These are phyloP conservation scores for Pantherophis alleghaniensis DNA, from an alignment of 2,797 vertebrate species.

Conservation along the genomic window DNA sequence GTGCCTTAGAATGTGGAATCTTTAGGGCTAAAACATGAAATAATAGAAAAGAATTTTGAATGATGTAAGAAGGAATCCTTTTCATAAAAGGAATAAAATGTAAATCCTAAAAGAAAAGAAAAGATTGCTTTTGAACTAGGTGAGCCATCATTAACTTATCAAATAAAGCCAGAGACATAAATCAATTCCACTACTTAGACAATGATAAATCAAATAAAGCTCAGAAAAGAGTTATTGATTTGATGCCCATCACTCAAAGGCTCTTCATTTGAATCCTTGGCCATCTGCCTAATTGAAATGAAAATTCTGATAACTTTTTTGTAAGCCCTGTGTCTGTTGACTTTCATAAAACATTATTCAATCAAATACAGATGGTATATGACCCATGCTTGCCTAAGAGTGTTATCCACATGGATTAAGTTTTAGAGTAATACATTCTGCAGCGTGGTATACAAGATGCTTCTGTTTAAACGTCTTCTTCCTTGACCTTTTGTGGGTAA, in stretches of 20 bases:
- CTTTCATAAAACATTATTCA: conserved; percentile 68
- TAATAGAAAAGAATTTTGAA: conserved; percentile 70
- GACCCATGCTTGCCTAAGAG: conserved; percentile 56
- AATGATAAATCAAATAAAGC: conserved; percentile 80
- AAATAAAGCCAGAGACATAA: conserved; percentile 75
- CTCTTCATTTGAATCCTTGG: conserved; percentile 81
- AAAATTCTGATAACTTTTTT: conserved; percentile 73
- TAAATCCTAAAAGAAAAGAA: conserved; percentile 61
- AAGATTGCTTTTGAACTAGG: conserved; percentile 77
- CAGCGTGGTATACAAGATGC: conserved; percentile 47
- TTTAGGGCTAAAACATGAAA: conserved; percentile 53
- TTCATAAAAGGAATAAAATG: conserved; percentile 30
- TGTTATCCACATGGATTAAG: conserved; percentile 51
- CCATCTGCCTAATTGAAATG: conserved; percentile 84
- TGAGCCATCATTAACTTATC: conserved; percentile 80
- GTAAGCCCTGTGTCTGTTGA: conserved; percentile 58
- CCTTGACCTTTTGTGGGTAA: conserved; percentile 45
- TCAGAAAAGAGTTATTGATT: conserved; percentile 84
- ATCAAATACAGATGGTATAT: conserved; percentile 56
- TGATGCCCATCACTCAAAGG: conserved; percentile 73
- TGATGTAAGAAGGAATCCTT: conserved; percentile 59
- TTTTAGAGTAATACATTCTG: conserved; percentile 45
- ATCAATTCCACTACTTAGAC: conserved; percentile 70
- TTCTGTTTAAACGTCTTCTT: conserved; percentile 47
- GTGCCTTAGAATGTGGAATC: not conserved